phyloP scores from a whole-genome alignment of 2,113 vertebrate genomes.

The Gobius niger region DNA sequence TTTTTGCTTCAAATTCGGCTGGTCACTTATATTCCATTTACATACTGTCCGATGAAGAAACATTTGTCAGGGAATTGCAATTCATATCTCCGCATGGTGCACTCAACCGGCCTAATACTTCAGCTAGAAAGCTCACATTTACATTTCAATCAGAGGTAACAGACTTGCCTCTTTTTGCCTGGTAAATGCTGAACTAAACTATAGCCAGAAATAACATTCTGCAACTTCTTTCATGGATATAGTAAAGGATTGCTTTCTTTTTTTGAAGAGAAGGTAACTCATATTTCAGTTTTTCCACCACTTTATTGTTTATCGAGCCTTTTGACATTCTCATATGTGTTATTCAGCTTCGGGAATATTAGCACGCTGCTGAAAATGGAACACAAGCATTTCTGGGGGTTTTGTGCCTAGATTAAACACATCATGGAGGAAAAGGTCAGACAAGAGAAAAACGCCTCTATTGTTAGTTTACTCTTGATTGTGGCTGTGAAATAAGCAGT shows the following conservation, averaged over 20 bases:
- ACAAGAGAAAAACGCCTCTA: conserved; percentile 54
- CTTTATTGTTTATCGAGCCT: background rate
- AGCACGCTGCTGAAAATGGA: conserved; percentile 40
- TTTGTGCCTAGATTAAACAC: conserved; percentile 47
- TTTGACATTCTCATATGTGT: conserved; percentile 1
- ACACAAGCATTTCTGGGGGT: conserved; percentile 31
- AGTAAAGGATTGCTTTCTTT: background rate
- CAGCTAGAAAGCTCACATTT: conserved; percentile 67
- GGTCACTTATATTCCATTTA: conserved; percentile 71
- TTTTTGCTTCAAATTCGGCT: conserved; percentile 68
- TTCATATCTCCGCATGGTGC: conserved; percentile 62
- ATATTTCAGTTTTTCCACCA: too few species aligned
- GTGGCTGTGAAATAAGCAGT: conserved; percentile 45
- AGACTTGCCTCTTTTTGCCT: conserved; percentile 58
- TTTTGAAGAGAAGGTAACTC: too few species aligned
- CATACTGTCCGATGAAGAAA: conserved; percentile 72
- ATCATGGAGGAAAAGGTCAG: conserved; percentile 41
- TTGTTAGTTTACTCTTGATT: conserved; percentile 47
- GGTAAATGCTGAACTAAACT: conserved; percentile 60
- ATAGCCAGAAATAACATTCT: conserved; percentile 58
- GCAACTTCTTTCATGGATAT: conserved; percentile 39
- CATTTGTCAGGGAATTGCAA: conserved; percentile 68
- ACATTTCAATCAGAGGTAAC: conserved; percentile 73
- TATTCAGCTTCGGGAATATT: conserved; percentile 25
- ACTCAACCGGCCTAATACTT: conserved; percentile 50